Conservation (phyloP, 2,888 invertebrate genomes). For the Diploptera punctata region DNA sequence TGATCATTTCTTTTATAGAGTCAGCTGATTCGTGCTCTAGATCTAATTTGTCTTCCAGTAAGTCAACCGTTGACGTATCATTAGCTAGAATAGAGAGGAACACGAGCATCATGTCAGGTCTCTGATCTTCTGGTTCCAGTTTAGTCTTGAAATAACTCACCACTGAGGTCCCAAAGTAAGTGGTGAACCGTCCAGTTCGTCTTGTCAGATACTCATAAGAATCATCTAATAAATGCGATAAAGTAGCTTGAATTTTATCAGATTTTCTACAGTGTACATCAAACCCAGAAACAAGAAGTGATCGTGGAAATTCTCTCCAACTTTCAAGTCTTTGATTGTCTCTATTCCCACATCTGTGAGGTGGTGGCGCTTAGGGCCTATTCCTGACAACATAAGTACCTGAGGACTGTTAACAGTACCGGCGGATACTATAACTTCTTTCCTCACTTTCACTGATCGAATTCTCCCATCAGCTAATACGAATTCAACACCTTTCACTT, state of each 20-base stretch:
- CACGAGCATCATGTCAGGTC: neutral
- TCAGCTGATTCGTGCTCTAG: neutral
- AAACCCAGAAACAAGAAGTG: neutral
- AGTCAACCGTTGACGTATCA: too few relatives aligned
- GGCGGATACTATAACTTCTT: conserved; percentile 38
- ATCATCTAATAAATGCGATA: too few relatives aligned
- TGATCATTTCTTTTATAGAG: neutral
- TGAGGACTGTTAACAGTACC: conserved; percentile 37
- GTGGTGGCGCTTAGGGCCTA: conserved; percentile 41
- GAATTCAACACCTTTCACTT: conserved; percentile 37
- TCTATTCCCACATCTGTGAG: conserved; percentile 46
- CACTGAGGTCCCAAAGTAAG: neutral
- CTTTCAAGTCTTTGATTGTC: conserved; percentile 50
- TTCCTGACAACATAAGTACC: conserved; percentile 40
- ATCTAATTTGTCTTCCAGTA: too few relatives aligned
- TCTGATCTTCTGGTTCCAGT: neutral
- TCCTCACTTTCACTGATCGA: conserved; percentile 25
- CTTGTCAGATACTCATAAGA: neutral
- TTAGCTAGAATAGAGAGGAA: neutral
- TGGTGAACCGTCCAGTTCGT: neutral
- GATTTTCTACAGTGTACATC: neutral
- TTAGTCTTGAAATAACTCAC: neutral
- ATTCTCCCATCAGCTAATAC: neutral
- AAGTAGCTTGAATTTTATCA: neutral
- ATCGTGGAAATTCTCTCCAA: conserved; percentile 50